phyloP scores from a whole-genome alignment of 2,113 vertebrate genomes.

The Stigmatopora nigra region DNA sequence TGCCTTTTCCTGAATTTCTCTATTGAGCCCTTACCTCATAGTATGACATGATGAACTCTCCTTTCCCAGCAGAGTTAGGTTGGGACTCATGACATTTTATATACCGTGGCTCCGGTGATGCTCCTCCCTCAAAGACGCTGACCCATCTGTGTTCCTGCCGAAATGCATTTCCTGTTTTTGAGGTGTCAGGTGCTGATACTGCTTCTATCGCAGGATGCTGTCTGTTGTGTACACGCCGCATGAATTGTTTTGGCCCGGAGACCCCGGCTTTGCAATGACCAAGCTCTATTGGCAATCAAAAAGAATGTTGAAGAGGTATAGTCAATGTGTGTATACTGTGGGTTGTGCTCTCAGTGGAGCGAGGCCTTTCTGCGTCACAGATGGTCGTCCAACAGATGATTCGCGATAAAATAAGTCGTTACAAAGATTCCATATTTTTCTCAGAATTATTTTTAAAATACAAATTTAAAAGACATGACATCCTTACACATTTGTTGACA shows the following conservation, averaged over 20 bases:
- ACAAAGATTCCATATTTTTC: not conserved
- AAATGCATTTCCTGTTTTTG: slow-evolving; percentile 70
- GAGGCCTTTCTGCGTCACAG: not conserved
- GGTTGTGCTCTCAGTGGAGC: not conserved
- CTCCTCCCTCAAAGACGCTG: slow-evolving; percentile 40
- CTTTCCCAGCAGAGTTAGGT: slow-evolving; percentile 14
- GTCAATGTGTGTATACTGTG: slow-evolving; percentile 22
- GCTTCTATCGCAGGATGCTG: slow-evolving; percentile 61
- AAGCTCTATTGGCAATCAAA: slow-evolving; percentile 34
- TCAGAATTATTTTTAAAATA: too few relatives aligned
- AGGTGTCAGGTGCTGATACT: slow-evolving; percentile 61
- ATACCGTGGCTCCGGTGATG: slow-evolving; percentile 20
- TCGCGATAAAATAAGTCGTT: not conserved
- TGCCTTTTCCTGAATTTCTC: not conserved
- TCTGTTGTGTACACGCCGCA: slow-evolving; percentile 15
- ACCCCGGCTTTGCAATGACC: slow-evolving; percentile 41
- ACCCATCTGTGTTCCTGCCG: slow-evolving; percentile 56
- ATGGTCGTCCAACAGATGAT: not conserved
- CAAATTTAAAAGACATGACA: not conserved
- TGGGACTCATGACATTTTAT: slow-evolving; percentile 21
- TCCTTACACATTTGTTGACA: not conserved
- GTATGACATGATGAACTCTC: slow-evolving; percentile 62
- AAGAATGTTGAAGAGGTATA: slow-evolving; percentile 21
- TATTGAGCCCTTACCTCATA: slow-evolving; percentile 54
- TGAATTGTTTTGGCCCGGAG: slow-evolving; percentile 57